Evolutionary conservation across 2,797 vertebrate species (phyloP).

Genomic region (Peromyscus nudipes): DNA sequence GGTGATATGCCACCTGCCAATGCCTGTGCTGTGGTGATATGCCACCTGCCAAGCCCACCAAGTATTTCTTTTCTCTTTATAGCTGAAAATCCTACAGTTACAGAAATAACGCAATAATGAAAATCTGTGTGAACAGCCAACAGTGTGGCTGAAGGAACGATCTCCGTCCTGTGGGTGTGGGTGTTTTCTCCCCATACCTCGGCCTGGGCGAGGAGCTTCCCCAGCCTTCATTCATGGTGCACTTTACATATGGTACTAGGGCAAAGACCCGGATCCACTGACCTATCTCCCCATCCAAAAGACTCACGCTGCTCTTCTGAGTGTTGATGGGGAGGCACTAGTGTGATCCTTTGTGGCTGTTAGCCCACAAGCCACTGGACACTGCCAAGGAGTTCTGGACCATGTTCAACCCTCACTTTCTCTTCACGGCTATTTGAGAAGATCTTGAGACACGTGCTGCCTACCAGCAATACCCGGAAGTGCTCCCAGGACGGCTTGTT

Average conservation of each 20-base stretch:
- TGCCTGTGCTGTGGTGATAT: no score
- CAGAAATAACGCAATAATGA: slow-evolving; percentile 87
- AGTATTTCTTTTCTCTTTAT: slow-evolving; percentile 80
- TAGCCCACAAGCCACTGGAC: not conserved
- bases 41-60: slow-evolving; percentile 80
- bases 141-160: slow-evolving; percentile 64
- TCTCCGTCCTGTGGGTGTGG: not conserved
- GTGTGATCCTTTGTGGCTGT: not conserved
- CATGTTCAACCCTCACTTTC: not conserved
- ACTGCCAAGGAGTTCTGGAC: slow-evolving; percentile 56
- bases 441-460: not conserved
- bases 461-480: not conserved
- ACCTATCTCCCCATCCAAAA: slow-evolving; percentile 40
- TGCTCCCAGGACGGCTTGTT: not conserved
- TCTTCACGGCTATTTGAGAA: not conserved
- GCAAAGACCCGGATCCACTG: slow-evolving; percentile 79
- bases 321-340: not conserved
- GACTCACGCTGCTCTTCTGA: slow-evolving; percentile 61
- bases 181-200: slow-evolving; percentile 6
- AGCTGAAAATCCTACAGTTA: slow-evolving; percentile 76
- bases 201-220: slow-evolving; percentile 62
- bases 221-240: slow-evolving; percentile 83
- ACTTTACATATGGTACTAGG: slow-evolving; percentile 90
- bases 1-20: no score
- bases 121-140: slow-evolving; percentile 73